A percentile compares a stretch with the other conserved stretches of the same genome.
Evolutionary conservation across 2,888 invertebrate species (phyloP).

Genomic region (Erannis defoliaria): DNA sequence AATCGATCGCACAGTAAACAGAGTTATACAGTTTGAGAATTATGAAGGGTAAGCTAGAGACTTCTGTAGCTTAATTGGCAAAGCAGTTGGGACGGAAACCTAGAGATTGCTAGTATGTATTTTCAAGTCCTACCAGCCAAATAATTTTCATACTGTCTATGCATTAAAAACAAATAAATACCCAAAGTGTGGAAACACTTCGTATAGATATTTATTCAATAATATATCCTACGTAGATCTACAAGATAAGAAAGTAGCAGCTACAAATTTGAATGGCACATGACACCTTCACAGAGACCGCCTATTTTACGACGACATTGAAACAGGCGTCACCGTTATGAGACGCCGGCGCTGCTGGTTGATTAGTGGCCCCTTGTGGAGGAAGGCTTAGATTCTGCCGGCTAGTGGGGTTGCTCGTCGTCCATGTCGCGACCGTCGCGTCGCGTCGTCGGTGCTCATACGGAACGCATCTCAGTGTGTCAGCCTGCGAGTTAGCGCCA

Average conservation of each 20-base stretch:
- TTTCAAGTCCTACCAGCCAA: too few relatives aligned
- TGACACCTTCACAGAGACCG: conserved; percentile 17
- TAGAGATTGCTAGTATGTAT: too few relatives aligned
- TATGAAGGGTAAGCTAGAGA: too few relatives aligned
- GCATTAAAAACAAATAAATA: too few relatives aligned
- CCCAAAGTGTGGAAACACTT: too few relatives aligned
- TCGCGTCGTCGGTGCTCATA: conserved; percentile 56
- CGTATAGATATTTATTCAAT: too few relatives aligned
- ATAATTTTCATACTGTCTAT: too few relatives aligned
- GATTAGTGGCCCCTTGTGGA: conserved; percentile 30
- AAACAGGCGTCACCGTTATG: conserved; percentile 41
- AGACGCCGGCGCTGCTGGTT: conserved; percentile 39
- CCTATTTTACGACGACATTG: conserved; percentile 21
- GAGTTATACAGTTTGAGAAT: too few relatives aligned
- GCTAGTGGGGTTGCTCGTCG: conserved; percentile 72
- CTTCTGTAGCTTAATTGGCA: too few relatives aligned
- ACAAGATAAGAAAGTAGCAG: conserved; percentile 15
- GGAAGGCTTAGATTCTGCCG: conserved; percentile 38
- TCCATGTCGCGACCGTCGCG: conserved; percentile 73
- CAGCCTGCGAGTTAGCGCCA: conserved; percentile 68
- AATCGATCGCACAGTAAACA: too few relatives aligned
- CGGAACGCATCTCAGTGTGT: conserved; percentile 73
- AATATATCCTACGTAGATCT: background rate
- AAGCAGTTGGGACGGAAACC: too few relatives aligned
- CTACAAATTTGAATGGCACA: conserved; percentile 9